These are phyloP conservation scores for Arctia plantaginis DNA, from an alignment of 2,888 invertebrate species.

Conservation along the genomic window DNA sequence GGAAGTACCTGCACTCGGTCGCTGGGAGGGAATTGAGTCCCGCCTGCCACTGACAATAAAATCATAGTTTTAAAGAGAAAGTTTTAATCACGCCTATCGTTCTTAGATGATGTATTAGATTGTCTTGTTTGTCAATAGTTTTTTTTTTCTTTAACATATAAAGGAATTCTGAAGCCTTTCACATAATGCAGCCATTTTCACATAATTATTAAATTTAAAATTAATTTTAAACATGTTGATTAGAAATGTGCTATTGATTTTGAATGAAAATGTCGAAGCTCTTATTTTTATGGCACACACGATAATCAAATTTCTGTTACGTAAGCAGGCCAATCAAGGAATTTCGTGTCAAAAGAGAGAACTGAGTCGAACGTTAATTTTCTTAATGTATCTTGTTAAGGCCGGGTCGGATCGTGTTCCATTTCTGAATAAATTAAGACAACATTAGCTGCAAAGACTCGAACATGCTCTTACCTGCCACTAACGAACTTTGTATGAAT, in stretches of 20 bases:
- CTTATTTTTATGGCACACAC: constrained; percentile 55
- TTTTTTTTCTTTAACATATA: too few relatives aligned
- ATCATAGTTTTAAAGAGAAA: too few relatives aligned
- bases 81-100: too few relatives aligned
- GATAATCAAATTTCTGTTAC: constrained; percentile 69
- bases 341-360: constrained; percentile 73
- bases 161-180: too few relatives aligned
- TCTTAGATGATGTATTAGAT: too few relatives aligned
- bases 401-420: constrained; percentile 66
- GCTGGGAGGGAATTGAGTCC: too few relatives aligned
- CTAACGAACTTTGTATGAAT: constrained; percentile 64
- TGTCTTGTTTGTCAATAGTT: too few relatives aligned
- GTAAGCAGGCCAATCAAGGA: constrained; percentile 77
- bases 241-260: neutral
- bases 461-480: constrained; percentile 63
- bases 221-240: too few relatives aligned
- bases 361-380: constrained; percentile 78
- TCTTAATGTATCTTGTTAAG: constrained; percentile 81
- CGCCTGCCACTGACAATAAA: too few relatives aligned
- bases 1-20: too few relatives aligned
- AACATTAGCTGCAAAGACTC: constrained; percentile 70
- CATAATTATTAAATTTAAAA: too few relatives aligned
- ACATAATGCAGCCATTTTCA: too few relatives aligned
- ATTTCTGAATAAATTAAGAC: constrained; percentile 76
- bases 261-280: constrained; percentile 23